These are phyloP conservation scores for Hyposmocoma kahamanoa DNA, from an alignment of 1,140 invertebrate species.

Conservation along the genomic window DNA sequence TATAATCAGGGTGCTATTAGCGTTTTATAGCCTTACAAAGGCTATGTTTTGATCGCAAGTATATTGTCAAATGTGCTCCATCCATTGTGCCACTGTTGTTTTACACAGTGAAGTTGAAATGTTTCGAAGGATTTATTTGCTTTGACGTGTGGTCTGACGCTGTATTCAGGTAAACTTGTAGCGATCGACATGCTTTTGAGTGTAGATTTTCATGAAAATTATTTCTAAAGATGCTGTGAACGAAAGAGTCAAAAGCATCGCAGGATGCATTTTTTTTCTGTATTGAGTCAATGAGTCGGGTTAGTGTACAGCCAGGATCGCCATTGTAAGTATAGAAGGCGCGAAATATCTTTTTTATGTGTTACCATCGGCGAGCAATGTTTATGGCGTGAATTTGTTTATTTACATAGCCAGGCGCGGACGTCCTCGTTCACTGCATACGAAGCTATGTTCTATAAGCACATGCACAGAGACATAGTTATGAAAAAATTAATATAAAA, in stretches of 20 bases:
- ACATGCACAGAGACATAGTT: too few relatives aligned
- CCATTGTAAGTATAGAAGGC: constrained; percentile 24
- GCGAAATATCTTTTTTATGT: constrained; percentile 54
- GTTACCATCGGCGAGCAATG: constrained; percentile 49
- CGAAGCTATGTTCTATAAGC: too few relatives aligned
- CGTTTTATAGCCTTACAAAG: constrained; percentile 30
- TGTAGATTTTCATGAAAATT: too few relatives aligned
- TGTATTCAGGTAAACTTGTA: constrained; percentile 27
- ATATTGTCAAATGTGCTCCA: constrained; percentile 58
- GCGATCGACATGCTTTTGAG: too few relatives aligned
- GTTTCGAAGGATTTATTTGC: constrained; percentile 41
- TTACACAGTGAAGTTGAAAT: constrained; percentile 41
- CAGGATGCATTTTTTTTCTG: constrained; percentile 23
- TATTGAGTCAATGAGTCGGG: constrained; percentile 6
- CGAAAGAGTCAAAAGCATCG: too few relatives aligned
- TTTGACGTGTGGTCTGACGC: constrained; percentile 28
- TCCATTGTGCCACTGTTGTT: constrained; percentile 53
- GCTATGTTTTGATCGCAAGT: constrained; percentile 67
- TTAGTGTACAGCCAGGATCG: constrained; percentile 5
- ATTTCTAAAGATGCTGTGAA: too few relatives aligned
- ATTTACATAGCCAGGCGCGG: constrained; percentile 49
- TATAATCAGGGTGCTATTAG: constrained; percentile 10
- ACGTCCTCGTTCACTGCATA: too few relatives aligned
- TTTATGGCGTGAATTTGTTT: constrained; percentile 65
- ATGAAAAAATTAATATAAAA: too few relatives aligned